Conservation (phyloP, 2,888 invertebrate genomes). For the Hirtodrosophila histrioides region DNA sequence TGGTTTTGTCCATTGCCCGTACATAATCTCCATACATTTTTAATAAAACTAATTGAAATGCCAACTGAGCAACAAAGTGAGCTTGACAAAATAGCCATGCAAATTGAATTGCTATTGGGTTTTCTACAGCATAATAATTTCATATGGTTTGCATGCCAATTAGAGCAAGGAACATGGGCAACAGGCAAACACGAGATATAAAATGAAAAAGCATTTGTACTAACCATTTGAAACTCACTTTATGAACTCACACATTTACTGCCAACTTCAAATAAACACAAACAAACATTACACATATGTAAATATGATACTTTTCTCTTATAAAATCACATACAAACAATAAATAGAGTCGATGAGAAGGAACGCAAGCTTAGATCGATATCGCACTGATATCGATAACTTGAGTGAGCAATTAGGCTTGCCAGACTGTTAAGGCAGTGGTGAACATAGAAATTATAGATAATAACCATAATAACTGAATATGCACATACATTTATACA, state of each 20-base stretch:
- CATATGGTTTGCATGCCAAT: conserved; percentile 26
- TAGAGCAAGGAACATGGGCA: conserved; percentile 25
- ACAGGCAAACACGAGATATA: conserved; percentile 31
- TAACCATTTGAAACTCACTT: background rate
- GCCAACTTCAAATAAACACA: background rate
- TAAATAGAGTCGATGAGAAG: no score
- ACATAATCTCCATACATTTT: conserved; percentile 54
- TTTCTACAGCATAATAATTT: conserved; percentile 16
- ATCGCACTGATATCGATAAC: conserved; percentile 1
- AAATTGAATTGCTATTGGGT: conserved; percentile 50
- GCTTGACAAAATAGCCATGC: conserved; percentile 43
- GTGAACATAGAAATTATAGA: no score
- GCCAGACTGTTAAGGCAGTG: background rate
- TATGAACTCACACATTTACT: background rate
- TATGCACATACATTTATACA: no score
- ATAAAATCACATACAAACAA: no score
- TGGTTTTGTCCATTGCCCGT: conserved; percentile 14
- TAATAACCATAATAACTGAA: no score
- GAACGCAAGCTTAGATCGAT: no score
- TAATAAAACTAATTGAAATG: conserved; percentile 72
- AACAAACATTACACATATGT: background rate
- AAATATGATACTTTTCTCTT: no score
- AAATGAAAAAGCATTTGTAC: conserved; percentile 4
- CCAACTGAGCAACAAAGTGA: conserved; percentile 28
- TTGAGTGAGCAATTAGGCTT: background rate